These are phyloP conservation scores for Pipistrellus kuhlii DNA, from an alignment of 2,797 vertebrate genomes.

Conservation along the genomic window DNA sequence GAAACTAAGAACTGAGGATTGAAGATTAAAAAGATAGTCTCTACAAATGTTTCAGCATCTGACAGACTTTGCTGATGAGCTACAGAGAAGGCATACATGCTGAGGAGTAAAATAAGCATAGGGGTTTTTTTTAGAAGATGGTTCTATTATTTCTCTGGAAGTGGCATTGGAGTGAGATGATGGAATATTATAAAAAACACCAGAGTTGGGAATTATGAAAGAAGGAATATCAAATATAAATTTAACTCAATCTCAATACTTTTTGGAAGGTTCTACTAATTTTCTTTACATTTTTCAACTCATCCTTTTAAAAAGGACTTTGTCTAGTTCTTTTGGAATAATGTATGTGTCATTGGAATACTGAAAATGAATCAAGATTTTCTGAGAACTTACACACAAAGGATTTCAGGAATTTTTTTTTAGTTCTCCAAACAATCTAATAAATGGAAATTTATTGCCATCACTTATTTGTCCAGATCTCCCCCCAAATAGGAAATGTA, in stretches of 20 bases:
- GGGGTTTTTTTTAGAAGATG: neutral
- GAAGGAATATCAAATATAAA: conserved; percentile 4
- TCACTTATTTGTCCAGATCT: neutral
- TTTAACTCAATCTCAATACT: neutral
- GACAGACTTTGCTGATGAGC: conserved; percentile 39
- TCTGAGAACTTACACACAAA: neutral
- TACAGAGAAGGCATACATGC: neutral
- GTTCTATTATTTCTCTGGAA: conserved; percentile 42
- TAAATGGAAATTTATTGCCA: neutral
- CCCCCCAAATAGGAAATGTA: neutral
- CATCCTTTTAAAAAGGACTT: neutral
- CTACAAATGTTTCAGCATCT: neutral
- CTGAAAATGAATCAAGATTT: neutral
- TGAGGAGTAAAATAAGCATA: neutral
- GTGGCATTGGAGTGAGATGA: neutral
- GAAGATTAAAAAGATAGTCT: conserved; percentile 24
- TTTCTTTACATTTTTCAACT: conserved; percentile 28
- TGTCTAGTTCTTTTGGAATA: neutral
- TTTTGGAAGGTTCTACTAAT: neutral
- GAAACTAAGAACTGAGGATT: conserved; percentile 15
- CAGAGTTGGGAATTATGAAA: neutral
- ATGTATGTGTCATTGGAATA: neutral
- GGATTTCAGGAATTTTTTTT: neutral
- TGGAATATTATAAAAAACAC: neutral
- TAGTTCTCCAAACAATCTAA: neutral